These are phyloP conservation scores for Bovichtus variegatus DNA, from an alignment of 2,797 vertebrate genomes.

Conservation along the genomic window DNA sequence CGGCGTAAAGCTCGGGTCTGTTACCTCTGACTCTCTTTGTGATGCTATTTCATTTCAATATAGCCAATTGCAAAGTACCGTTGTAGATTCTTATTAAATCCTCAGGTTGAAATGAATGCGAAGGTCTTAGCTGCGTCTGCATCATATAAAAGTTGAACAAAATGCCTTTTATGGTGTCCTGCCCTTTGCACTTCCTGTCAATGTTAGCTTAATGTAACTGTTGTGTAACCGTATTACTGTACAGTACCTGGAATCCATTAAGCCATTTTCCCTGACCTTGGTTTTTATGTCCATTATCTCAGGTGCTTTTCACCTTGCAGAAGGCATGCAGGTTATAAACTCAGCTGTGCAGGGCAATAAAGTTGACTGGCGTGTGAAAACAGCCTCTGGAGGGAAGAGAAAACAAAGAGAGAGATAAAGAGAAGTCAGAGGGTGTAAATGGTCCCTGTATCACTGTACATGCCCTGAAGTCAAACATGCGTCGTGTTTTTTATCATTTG, in stretches of 20 bases:
- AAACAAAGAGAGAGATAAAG: slow-evolving; percentile 27
- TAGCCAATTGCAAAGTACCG: not conserved
- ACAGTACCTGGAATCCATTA: slow-evolving; percentile 16
- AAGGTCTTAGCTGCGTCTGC: not conserved
- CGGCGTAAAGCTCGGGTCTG: not conserved
- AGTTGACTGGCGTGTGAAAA: slow-evolving; percentile 57
- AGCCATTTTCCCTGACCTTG: slow-evolving; percentile 21
- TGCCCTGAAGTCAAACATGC: slow-evolving; percentile 35
- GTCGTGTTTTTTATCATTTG: slow-evolving; percentile 13
- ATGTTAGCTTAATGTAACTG: slow-evolving; percentile 6
- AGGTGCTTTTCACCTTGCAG: slow-evolving; percentile 20
- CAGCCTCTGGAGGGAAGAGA: slow-evolving; percentile 8
- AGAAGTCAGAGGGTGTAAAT: slow-evolving; percentile 38
- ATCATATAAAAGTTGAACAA: slow-evolving; percentile 1
- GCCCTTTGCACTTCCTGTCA: slow-evolving; percentile 29
- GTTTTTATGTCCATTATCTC: slow-evolving; percentile 31
- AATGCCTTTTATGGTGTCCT: slow-evolving; percentile 2
- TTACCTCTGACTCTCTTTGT: not conserved
- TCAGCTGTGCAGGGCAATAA: slow-evolving; percentile 37
- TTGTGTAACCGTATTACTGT: slow-evolving; percentile 40
- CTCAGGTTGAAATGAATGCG: not conserved
- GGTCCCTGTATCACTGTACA: slow-evolving; percentile 8
- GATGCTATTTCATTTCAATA: not conserved
- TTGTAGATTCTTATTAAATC: not conserved
- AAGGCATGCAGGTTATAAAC: slow-evolving; percentile 28